Evolutionary conservation across 2,113 vertebrate species (phyloP).

Genomic region (Hucho hucho): DNA sequence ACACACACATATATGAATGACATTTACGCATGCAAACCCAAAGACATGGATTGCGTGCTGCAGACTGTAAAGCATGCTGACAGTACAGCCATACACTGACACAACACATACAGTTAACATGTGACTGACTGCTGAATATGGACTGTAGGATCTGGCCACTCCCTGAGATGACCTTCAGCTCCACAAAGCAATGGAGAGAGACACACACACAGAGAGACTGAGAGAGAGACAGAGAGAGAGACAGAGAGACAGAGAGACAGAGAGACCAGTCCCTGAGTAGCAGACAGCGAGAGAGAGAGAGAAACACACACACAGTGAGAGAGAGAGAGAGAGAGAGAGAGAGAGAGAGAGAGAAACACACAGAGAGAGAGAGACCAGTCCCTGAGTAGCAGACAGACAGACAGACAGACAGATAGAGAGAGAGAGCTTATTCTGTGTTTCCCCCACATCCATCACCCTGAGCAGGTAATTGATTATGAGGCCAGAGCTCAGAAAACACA

Average conservation of each 20-base stretch:
- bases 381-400: too few species aligned
- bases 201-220: neutral
- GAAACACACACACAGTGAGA: too few species aligned
- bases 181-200: conserved; percentile 8
- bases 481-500: neutral
- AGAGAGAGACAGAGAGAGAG: conserved; percentile 16
- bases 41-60: too few species aligned
- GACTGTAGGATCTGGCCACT: conserved; percentile 23
- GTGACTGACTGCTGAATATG: conserved; percentile 12
- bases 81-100: conserved; percentile 10
- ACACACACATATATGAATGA: conserved; percentile 47
- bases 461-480: conserved; percentile 67
- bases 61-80: neutral
- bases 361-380: too few species aligned
- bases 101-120: conserved; percentile 15
- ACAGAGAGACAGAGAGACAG: conserved; percentile 32
- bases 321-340: conserved; percentile 19
- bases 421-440: conserved; percentile 64
- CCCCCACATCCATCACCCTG: conserved; percentile 66
- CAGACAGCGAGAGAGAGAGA: conserved; percentile 16
- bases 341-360: neutral
- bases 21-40: conserved; percentile 30
- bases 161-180: conserved; percentile 58
- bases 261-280: too few species aligned
- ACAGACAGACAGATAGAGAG: too few species aligned